phyloP scores from a whole-genome alignment of 2,888 invertebrate genomes.

The Malthinus seriepunctatus region DNA sequence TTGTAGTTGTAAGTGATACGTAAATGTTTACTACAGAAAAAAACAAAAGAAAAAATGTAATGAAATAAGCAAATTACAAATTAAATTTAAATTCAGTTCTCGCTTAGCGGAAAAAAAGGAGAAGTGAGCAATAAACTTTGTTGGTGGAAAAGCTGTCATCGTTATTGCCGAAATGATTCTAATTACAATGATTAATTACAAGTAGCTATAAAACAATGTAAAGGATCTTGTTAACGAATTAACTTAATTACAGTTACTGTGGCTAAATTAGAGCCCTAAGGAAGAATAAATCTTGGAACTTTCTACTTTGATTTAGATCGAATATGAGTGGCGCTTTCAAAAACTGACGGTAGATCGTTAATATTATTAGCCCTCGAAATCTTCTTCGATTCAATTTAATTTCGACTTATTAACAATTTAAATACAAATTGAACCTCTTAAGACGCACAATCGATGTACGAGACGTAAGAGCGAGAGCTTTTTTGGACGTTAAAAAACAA shows the following conservation, averaged over 20 bases:
- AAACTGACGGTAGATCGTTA: neutral
- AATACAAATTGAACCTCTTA: neutral
- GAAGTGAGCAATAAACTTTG: constrained; percentile 9
- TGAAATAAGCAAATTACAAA: too few species aligned
- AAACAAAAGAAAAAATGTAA: too few species aligned
- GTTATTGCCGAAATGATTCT: constrained; percentile 33
- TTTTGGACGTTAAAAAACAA: too few species aligned
- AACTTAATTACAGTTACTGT: constrained; percentile 39
- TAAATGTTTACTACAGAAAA: too few species aligned
- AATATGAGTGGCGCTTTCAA: constrained; percentile 14
- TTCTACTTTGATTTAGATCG: constrained; percentile 23
- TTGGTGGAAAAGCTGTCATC: constrained; percentile 18
- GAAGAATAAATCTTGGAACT: constrained; percentile 23
- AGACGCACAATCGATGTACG: too few species aligned
- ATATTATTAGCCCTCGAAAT: too few species aligned
- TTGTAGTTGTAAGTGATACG: too few species aligned
- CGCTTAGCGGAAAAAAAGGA: neutral
- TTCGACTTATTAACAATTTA: neutral
- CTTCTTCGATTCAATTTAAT: too few species aligned
- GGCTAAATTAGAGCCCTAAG: constrained; percentile 37
- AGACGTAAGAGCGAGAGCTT: too few species aligned
- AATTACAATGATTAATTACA: constrained; percentile 40
- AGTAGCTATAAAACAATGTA: constrained; percentile 39
- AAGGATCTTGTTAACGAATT: constrained; percentile 41
- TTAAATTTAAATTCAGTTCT: too few species aligned